Percentiles rank a stretch among this genome's conserved stretches.
phyloP scores from a whole-genome alignment of 2,888 invertebrate species.

The Taphrorychus bicolor region DNA sequence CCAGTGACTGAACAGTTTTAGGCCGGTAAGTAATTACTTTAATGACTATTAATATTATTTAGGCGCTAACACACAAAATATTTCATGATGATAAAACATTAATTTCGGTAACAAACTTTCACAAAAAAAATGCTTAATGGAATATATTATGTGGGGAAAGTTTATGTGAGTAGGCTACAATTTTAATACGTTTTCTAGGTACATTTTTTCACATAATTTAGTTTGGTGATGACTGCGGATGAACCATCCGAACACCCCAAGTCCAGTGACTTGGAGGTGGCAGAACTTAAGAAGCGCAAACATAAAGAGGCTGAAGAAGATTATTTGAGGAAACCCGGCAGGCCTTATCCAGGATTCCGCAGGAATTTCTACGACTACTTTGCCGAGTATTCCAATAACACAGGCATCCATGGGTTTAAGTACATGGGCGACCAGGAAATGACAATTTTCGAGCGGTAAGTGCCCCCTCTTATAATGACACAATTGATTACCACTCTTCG shows the following conservation, averaged over 20 bases:
- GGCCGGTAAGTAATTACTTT: not conserved
- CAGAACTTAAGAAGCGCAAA: not conserved
- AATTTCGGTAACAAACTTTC: too few species aligned
- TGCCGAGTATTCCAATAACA: conserved; percentile 53
- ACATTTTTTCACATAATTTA: too few species aligned
- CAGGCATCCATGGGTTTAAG: conserved; percentile 57
- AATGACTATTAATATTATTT: not conserved
- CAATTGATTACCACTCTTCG: not conserved
- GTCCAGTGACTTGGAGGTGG: not conserved
- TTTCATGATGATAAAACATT: too few species aligned
- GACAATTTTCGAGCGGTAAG: conserved; percentile 56
- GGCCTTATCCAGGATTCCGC: conserved; percentile 51
- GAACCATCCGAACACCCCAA: not conserved
- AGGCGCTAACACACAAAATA: not conserved
- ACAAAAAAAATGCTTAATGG: too few species aligned
- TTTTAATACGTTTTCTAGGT: too few species aligned
- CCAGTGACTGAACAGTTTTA: not conserved
- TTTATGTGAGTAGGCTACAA: too few species aligned
- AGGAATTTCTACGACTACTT: conserved; percentile 53
- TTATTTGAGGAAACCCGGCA: conserved; percentile 38
- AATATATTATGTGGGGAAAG: too few species aligned
- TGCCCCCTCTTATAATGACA: not conserved
- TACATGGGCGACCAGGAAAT: conserved; percentile 57
- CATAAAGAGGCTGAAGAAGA: not conserved
- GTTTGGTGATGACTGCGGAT: not conserved